Evolutionary conservation across 2,888 invertebrate species (phyloP).

Genomic region (Macrosoma leucophasiata): DNA sequence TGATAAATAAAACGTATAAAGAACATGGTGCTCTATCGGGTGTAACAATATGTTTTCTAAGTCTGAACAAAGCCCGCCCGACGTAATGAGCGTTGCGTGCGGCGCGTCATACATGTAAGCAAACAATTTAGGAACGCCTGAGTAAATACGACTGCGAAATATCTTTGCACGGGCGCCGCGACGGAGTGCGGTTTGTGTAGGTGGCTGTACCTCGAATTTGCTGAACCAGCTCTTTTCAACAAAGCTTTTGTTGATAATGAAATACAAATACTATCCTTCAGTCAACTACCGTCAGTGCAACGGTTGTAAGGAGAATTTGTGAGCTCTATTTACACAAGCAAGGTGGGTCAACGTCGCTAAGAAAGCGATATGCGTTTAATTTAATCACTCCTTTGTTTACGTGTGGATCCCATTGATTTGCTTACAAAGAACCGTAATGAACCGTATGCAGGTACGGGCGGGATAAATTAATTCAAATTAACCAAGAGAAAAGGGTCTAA

Average conservation of each 20-base stretch:
- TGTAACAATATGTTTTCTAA: slow-evolving; percentile 69
- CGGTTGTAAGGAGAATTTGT: slow-evolving; percentile 48
- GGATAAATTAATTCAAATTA: slow-evolving; percentile 71
- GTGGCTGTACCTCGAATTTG: slow-evolving; percentile 58
- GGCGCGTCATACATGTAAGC: slow-evolving; percentile 74
- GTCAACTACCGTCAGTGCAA: slow-evolving; percentile 53
- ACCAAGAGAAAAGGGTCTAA: slow-evolving; percentile 60
- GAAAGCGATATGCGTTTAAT: slow-evolving; percentile 3
- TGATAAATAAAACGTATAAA: slow-evolving; percentile 66
- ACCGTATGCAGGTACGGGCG: slow-evolving; percentile 10
- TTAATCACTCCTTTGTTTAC: slow-evolving; percentile 8
- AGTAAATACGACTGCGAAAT: slow-evolving; percentile 73
- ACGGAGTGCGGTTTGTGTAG: slow-evolving; percentile 61
- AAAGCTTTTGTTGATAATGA: slow-evolving; percentile 70
- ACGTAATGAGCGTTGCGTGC: slow-evolving; percentile 73
- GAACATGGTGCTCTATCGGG: slow-evolving; percentile 61
- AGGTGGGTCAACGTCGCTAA: slow-evolving; percentile 19
- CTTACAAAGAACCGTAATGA: slow-evolving; percentile 9
- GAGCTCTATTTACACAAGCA: slow-evolving; percentile 30
- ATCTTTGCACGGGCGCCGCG: slow-evolving; percentile 62
- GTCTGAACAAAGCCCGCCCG: slow-evolving; percentile 67
- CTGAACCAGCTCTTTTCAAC: slow-evolving; percentile 66
- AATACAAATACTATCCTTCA: slow-evolving; percentile 68
- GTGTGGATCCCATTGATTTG: slow-evolving; percentile 4
- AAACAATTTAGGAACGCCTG: slow-evolving; percentile 74